These are phyloP conservation scores for Trogon surrucura DNA, from an alignment of 2,113 vertebrate genomes.

Conservation along the genomic window DNA sequence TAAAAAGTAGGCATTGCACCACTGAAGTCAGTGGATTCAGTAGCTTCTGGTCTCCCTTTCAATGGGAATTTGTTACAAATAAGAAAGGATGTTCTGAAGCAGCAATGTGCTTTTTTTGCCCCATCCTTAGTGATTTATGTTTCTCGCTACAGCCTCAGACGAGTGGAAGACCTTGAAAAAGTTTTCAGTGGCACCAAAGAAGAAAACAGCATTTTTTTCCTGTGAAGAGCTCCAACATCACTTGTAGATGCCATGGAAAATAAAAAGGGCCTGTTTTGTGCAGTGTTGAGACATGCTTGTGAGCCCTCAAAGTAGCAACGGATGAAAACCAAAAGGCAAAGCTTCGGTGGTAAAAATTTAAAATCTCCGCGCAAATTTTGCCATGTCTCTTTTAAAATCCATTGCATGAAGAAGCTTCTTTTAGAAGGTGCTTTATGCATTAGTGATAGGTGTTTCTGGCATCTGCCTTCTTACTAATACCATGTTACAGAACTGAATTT, in stretches of 20 bases:
- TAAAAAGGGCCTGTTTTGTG: neutral
- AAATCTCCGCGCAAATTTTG: conserved; percentile 24
- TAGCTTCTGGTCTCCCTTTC: neutral
- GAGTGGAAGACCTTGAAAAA: neutral
- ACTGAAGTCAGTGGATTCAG: neutral
- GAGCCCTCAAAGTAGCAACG: neutral
- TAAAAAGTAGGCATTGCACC: neutral
- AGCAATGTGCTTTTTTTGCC: neutral
- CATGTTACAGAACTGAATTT: neutral
- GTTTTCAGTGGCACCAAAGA: conserved; percentile 31
- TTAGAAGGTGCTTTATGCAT: neutral
- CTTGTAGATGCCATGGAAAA: neutral
- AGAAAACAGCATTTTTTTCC: conserved; percentile 64
- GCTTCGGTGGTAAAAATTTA: neutral
- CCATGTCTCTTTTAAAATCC: neutral
- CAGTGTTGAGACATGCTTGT: neutral
- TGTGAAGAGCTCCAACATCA: conserved; percentile 13
- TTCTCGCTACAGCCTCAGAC: conserved; percentile 55
- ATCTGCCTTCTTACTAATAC: neutral
- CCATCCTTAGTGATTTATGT: neutral
- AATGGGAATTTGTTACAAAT: neutral
- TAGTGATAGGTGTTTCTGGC: neutral
- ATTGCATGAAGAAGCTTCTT: neutral
- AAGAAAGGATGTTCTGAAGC: neutral
- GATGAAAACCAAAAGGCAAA: neutral